Conservation (phyloP, 64 coral and sea anemone species). For the Pachyseris speciosa region DNA sequence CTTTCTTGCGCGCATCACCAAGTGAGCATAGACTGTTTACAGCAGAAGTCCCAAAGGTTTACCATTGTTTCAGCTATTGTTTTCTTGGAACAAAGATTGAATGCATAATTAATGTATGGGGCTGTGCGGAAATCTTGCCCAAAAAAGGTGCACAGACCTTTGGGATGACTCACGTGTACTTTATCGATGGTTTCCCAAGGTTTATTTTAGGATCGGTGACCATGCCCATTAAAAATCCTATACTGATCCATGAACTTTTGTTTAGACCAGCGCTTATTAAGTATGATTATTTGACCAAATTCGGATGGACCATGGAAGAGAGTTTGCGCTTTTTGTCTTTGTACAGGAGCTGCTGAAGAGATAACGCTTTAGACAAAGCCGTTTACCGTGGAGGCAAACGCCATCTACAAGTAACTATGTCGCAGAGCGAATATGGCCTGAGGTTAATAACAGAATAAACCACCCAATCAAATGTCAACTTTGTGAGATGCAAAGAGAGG, state of each 20-base stretch:
- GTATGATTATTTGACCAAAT: conserved; percentile 67
- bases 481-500: conserved; percentile 47
- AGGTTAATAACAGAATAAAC: conserved; percentile 46
- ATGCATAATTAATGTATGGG: no score
- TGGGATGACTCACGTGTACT: conserved; percentile 28
- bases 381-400: conserved; percentile 52
- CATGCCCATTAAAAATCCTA: conserved; percentile 58
- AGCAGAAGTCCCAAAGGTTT: no score
- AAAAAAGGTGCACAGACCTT: conserved; percentile 59
- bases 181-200: conserved; percentile 50
- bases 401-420: conserved; percentile 63
- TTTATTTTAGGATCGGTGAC: conserved; percentile 37
- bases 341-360: conserved; percentile 62
- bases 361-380: conserved; percentile 26
- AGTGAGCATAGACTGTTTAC: no score
- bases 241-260: conserved; percentile 38
- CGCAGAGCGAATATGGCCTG: conserved; percentile 47
- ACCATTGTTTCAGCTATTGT: no score
- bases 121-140: no score
- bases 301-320: conserved; percentile 59
- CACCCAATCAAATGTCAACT: conserved; percentile 47
- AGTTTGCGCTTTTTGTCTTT: conserved; percentile 60
- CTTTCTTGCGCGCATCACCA: no score
- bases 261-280: conserved; percentile 47
- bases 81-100: no score